phyloP scores from a whole-genome alignment of 2,113 vertebrate species.

The Recurvirostra avosetta region DNA sequence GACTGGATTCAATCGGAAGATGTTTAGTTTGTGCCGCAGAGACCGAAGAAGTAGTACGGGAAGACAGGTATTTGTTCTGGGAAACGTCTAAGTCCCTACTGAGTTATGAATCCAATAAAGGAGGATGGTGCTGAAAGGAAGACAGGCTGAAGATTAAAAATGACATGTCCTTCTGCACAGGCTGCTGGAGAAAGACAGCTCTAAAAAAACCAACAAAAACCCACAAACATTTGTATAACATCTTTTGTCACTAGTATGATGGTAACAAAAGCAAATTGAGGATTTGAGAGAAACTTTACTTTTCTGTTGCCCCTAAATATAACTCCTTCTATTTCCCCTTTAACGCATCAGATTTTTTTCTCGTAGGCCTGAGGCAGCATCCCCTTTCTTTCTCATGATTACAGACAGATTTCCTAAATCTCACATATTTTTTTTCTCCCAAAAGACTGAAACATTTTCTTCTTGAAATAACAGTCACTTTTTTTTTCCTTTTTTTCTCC shows the following conservation, averaged over 20 bases:
- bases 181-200: background rate
- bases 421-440: background rate
- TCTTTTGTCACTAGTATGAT: background rate
- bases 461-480: background rate
- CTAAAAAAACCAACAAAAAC: background rate
- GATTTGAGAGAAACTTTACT: background rate
- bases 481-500: accelerated
- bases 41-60: background rate
- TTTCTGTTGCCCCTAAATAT: background rate
- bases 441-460: background rate
- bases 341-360: background rate
- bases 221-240: background rate
- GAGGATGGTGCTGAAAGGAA: background rate
- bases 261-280: background rate
- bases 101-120: background rate
- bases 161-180: background rate
- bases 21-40: background rate
- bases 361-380: background rate
- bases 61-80: background rate
- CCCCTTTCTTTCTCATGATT: background rate
- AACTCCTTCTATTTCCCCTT: background rate
- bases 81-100: background rate
- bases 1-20: background rate
- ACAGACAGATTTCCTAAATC: background rate
- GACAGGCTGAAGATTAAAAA: background rate